Base-by-base conservation (phyloP, 2,113 vertebrate genomes). In the Lethenteron camtschaticum region DNA sequence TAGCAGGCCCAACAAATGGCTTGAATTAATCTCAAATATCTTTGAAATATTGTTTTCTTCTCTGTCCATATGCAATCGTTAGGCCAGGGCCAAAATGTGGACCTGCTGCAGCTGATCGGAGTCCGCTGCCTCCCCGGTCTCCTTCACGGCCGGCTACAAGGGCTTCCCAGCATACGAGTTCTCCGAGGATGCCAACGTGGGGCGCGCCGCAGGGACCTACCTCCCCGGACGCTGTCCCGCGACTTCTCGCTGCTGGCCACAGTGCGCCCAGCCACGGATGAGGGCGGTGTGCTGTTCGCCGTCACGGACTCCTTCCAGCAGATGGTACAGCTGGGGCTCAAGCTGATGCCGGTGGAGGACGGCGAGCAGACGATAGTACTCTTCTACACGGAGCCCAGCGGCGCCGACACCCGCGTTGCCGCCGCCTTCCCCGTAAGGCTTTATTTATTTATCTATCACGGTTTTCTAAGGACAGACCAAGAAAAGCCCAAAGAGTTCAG, bases 81-180 rank as follows among this genome's bases (percentile, higher is more conserved):
- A 41, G 41, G 41, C 41, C 41, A 41, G 5, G 41, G 41, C 41
- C 41, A 41, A 41, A 41, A 78, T 13, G 78, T 90, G 78, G 91
- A 97, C 76, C 85, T 97, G 73, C 90, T 85, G 0, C 86, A 90
- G 77, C 72, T 97, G 68, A 88, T 97, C 12, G 92, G 92, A 3
- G 87, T 97, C n/a, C 92, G 1, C 83, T 97, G 9, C 91, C 91
- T 18, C 85, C 88, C 86, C 87, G 0, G 85, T 97, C 74, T 89
- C 88, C 77, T 97, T 97, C 24, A 81, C 95, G 68, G 85, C 88
- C 0, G 91, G 92, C 58, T 89, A 89, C 0, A 86, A 87, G 73
- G 91, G 91, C 3, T 92, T 87, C 75, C 88, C 92, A 0, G 91
- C 91, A 3, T 97, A 95, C 77, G 90, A 82, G 77, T 94, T 97